Evolutionary conservation across 2,888 invertebrate genomes (phyloP).

Genomic region (Machimus atricapillus): DNA sequence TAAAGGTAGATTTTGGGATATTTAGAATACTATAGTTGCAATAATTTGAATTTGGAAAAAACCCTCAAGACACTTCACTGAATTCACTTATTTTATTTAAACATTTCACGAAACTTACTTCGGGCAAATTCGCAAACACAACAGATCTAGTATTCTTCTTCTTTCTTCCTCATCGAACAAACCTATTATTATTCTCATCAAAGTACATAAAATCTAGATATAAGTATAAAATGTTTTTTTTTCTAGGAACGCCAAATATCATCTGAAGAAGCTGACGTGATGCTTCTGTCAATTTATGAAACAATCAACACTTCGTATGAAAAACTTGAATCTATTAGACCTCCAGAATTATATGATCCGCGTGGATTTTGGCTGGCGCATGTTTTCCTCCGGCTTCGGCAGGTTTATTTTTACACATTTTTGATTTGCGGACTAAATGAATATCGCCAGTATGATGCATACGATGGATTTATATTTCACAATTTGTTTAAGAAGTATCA

Average conservation of each 20-base stretch:
- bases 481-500: constrained; percentile 41
- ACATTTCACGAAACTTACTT: too few species aligned
- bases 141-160: too few species aligned
- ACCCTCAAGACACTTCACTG: too few species aligned
- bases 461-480: constrained; percentile 46
- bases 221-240: neutral
- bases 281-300: constrained; percentile 41
- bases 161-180: too few species aligned
- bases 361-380: constrained; percentile 43
- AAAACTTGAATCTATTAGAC: constrained; percentile 2
- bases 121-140: too few species aligned
- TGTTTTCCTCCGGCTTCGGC: constrained; percentile 28
- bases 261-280: constrained; percentile 42
- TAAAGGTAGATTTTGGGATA: too few species aligned
- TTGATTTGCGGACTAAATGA: constrained; percentile 40
- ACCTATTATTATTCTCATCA: too few species aligned
- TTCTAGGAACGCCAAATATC: constrained; percentile 43
- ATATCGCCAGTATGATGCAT: neutral
- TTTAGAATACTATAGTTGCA: too few species aligned
- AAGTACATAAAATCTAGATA: too few species aligned
- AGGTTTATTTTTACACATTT: constrained; percentile 23
- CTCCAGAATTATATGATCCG: constrained; percentile 9
- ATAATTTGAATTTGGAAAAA: too few species aligned
- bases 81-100: too few species aligned
- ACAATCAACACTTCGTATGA: neutral